A percentile compares a stretch with the other conserved stretches of the same genome.
phyloP scores from a whole-genome alignment of 30 jellyfish, hydroid and myxozoan species.

The Aurelia sp. region DNA sequence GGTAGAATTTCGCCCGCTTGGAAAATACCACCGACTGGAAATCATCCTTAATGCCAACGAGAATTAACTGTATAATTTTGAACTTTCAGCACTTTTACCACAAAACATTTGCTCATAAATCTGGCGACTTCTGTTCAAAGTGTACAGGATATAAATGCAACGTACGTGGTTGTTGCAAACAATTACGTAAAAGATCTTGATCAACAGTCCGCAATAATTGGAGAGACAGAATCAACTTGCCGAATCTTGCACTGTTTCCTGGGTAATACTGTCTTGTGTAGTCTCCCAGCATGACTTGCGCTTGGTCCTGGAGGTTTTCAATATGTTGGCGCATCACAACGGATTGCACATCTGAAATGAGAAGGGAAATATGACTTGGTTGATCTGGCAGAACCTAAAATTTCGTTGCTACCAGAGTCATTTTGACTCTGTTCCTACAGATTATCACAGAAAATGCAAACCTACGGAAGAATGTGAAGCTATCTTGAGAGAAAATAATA shows the following conservation, averaged over 20 bases:
- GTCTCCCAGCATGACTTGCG: constrained; percentile 88
- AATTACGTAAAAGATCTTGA: constrained; percentile 55
- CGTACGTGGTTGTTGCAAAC: constrained; percentile 67
- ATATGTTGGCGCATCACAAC: constrained; percentile 68
- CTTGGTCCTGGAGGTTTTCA: constrained; percentile 89
- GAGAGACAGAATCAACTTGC: constrained; percentile 74
- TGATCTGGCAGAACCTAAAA: no score
- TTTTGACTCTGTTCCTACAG: no score
- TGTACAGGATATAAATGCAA: constrained; percentile 18
- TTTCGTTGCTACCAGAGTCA: no score
- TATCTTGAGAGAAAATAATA: no score
- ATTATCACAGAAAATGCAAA: no score
- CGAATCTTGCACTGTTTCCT: constrained; percentile 83
- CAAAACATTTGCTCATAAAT: not conserved
- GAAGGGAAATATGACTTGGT: not conserved
- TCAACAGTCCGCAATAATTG: constrained; percentile 82
- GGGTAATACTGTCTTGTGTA: constrained; percentile 64
- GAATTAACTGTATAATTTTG: no score
- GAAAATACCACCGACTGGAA: no score
- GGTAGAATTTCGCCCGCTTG: no score
- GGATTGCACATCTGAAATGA: constrained; percentile 66
- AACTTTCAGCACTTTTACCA: not conserved
- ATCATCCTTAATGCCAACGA: no score
- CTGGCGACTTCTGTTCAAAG: constrained; percentile 25
- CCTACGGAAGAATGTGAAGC: no score